These are phyloP conservation scores for Papilio glaucus DNA, from an alignment of 1,140 invertebrate genomes.

Conservation along the genomic window DNA sequence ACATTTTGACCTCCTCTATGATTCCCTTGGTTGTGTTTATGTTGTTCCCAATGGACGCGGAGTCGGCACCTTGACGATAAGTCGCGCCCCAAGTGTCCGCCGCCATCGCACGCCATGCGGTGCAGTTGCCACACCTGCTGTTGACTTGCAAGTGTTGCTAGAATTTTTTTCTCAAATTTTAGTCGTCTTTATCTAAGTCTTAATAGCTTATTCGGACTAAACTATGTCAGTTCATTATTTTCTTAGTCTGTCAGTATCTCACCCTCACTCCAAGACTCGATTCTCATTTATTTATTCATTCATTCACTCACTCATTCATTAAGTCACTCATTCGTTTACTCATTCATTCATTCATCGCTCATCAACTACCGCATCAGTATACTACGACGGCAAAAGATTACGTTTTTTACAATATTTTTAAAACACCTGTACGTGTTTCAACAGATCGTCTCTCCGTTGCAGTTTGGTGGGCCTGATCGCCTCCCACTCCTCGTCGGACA, in stretches of 20 bases:
- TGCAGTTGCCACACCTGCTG: constrained; percentile 86
- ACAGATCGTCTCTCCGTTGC: constrained; percentile 85
- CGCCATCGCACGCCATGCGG: constrained; percentile 86
- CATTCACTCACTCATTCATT: not conserved
- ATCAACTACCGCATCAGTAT: no score
- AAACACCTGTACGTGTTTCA: constrained; percentile 85
- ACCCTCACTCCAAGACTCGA: not conserved
- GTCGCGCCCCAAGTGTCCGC: constrained; percentile 88
- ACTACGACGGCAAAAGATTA: no score
- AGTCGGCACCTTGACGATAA: constrained; percentile 52
- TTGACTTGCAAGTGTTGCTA: constrained; percentile 81
- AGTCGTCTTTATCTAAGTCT: no score
- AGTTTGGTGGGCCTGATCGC: constrained; percentile 87
- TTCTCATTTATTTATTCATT: not conserved
- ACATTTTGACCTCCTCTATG: constrained; percentile 65
- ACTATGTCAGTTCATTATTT: no score
- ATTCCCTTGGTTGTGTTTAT: constrained; percentile 43
- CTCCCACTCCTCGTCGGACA: constrained; percentile 93
- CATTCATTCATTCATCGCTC: not conserved
- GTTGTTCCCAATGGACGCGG: constrained; percentile 33
- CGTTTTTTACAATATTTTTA: not conserved
- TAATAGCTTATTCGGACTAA: no score
- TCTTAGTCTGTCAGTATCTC: no score
- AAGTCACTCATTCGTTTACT: not conserved
- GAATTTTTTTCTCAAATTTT: no score